Conservation (phyloP, 2,113 vertebrate genomes). For the Dicaeum eximium region DNA sequence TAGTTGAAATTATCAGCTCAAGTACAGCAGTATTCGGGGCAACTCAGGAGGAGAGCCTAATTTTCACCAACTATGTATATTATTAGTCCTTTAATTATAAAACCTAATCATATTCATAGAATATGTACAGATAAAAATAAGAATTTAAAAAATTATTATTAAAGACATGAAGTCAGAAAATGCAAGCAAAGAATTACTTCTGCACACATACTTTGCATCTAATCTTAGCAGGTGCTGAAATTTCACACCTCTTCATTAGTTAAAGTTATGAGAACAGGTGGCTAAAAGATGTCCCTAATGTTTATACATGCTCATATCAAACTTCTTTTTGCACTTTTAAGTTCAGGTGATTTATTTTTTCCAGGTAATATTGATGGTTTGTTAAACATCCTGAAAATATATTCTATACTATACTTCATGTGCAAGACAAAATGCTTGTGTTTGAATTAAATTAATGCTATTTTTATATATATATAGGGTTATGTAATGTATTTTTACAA, state of each 20-base stretch:
- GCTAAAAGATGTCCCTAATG: not conserved
- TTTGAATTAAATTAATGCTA: not conserved
- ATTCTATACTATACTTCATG: not conserved
- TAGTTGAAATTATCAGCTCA: not conserved
- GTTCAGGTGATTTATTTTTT: not conserved
- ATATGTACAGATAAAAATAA: not conserved
- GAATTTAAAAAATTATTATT: not conserved
- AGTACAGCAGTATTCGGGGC: not conserved
- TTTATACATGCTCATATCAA: not conserved
- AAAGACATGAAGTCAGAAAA: not conserved
- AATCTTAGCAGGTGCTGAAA: not conserved
- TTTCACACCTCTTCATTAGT: not conserved
- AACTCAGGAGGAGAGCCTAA: not conserved
- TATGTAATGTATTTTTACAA: not conserved
- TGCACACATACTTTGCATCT: not conserved
- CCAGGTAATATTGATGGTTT: not conserved
- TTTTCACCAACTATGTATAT: not conserved
- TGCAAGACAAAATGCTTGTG: not conserved
- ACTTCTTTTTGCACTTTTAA: not conserved
- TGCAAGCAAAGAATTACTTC: not conserved
- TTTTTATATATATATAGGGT: not conserved
- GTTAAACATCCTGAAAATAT: not conserved
- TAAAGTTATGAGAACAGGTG: not conserved
- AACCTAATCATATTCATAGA: not conserved
- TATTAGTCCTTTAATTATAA: not conserved